A percentile compares a stretch with the other conserved stretches of the same genome.
These are phyloP conservation scores for Dendroctonus valens DNA, from an alignment of 1,140 invertebrate genomes.

Conservation along the genomic window DNA sequence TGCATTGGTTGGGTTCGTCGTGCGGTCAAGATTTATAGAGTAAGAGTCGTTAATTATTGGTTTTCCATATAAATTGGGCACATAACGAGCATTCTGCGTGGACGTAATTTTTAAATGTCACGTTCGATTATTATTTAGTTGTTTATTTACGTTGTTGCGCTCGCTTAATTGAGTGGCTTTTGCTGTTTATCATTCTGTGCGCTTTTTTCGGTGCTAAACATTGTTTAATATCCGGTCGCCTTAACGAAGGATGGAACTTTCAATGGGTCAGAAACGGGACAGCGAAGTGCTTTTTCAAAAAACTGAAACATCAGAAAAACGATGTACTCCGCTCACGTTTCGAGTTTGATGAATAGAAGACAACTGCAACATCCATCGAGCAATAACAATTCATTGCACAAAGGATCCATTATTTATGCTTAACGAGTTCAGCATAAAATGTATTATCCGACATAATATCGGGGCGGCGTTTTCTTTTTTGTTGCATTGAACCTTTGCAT, in stretches of 20 bases:
- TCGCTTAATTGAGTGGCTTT: conserved; percentile 16
- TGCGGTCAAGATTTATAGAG: conserved; percentile 9
- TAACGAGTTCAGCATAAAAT: conserved; percentile 29
- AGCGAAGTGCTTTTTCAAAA: no score
- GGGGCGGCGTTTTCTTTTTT: conserved; percentile 20
- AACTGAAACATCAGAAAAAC: no score
- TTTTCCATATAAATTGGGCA: conserved; percentile 29
- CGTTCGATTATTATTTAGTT: conserved; percentile 14
- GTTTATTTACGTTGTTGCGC: conserved; percentile 4
- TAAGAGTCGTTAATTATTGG: conserved; percentile 20
- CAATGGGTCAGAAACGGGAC: background rate
- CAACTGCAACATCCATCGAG: conserved; percentile 1
- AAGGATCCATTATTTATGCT: conserved; percentile 28
- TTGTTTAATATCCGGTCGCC: background rate
- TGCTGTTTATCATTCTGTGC: conserved; percentile 9
- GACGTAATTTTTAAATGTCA: conserved; percentile 18
- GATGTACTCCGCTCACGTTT: conserved; percentile 15
- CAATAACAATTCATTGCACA: conserved; percentile 28
- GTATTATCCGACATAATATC: conserved; percentile 27
- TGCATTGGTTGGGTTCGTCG: conserved; percentile 8
- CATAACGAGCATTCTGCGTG: conserved; percentile 27
- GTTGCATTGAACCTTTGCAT: conserved; percentile 3
- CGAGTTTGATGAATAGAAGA: conserved; percentile 29
- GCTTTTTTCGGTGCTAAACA: background rate
- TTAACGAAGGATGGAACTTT: background rate